A percentile compares a stretch with the other conserved stretches of the same genome.
phyloP scores from a whole-genome alignment of 2,888 invertebrate genomes.

The Hoplodrina ambigua region DNA sequence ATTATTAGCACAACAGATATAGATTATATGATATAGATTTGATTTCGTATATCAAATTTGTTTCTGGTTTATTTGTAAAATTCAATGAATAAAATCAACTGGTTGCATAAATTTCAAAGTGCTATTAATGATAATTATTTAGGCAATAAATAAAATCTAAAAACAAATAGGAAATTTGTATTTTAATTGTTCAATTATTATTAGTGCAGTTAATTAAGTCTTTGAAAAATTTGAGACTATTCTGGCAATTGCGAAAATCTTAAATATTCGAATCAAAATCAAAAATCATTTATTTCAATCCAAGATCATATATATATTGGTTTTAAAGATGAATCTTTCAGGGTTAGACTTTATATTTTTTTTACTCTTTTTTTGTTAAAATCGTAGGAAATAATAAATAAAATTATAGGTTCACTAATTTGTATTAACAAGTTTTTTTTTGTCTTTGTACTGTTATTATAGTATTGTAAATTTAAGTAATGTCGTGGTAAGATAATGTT shows the following conservation, averaged over 20 bases:
- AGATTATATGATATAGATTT: no score
- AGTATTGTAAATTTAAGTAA: conserved; percentile 26
- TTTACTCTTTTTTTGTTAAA: neutral
- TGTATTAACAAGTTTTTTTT: conserved; percentile 27
- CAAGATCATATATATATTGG: no score
- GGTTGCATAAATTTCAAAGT: conserved; percentile 1
- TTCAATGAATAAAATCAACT: neutral
- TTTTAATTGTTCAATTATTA: neutral
- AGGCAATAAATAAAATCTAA: neutral
- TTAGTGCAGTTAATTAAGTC: neutral
- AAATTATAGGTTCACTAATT: conserved; percentile 27
- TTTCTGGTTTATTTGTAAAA: conserved; percentile 9
- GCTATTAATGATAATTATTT: neutral
- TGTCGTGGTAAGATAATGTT: conserved; percentile 28
- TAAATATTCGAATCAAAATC: no score
- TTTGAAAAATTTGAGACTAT: neutral
- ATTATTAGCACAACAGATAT: conserved; percentile 19
- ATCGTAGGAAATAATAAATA: conserved; percentile 29
- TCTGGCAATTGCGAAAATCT: conserved; percentile 1
- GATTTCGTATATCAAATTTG: conserved; percentile 15
- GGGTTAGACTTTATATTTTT: no score
- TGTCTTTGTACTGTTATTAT: conserved; percentile 49
- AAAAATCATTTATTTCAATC: no score
- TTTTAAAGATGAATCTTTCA: neutral
- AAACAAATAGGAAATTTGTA: neutral